Evolutionary conservation across 2,797 vertebrate species (phyloP), one percentile per base, ranked within the genome.

Genomic region (Anas acuta): DNA sequence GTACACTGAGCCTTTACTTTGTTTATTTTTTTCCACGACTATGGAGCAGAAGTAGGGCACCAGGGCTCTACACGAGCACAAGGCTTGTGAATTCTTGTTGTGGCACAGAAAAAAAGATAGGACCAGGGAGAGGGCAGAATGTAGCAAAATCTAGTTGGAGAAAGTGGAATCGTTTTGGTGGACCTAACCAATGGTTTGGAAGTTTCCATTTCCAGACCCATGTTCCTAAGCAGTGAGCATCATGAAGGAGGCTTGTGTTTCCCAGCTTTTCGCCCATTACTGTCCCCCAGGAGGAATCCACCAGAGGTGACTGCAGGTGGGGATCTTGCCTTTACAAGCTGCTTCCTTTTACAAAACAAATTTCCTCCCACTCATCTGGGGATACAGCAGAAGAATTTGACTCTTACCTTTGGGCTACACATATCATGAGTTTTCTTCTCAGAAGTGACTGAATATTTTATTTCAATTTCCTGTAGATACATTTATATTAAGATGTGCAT

Each of bases 41-140:
- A 0, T 3, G 26, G 20, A 1, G 5, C 0, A 0, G 9, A 47
- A 41, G 25, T 18, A 32, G 18, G 4, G 32, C 11, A 64, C 15
- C 20, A 20, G 28, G 30, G 32, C 17, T 69, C 23, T 72, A 0
- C n/a, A 14, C 10, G 47, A 51, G 13, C 16, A 3, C 30, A 11
- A n/a, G 39, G 4, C 5, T 67, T 60, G n/a, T 60, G n/a, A 53
- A 45, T 49, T n/a, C 15, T 58, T 71, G 47, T 43, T 2, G 0
- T 26, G n/a, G 21, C 7, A 32, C n/a, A 37, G 61, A 23, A 73
- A 41, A 41, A 80, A 70, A 21, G 37, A 25, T 3, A 30, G 47
- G 25, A 51, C 9, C 30, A 25, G 45, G 26, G 16, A 21, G n/a
- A n/a, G 17, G 26, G 19, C 0, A 2, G 11, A 8, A 33, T 1